Evolutionary conservation across 1,140 invertebrate species (phyloP), one percentile per base, ranked within the genome.

Genomic region (Lordiphosa mommai): DNA sequence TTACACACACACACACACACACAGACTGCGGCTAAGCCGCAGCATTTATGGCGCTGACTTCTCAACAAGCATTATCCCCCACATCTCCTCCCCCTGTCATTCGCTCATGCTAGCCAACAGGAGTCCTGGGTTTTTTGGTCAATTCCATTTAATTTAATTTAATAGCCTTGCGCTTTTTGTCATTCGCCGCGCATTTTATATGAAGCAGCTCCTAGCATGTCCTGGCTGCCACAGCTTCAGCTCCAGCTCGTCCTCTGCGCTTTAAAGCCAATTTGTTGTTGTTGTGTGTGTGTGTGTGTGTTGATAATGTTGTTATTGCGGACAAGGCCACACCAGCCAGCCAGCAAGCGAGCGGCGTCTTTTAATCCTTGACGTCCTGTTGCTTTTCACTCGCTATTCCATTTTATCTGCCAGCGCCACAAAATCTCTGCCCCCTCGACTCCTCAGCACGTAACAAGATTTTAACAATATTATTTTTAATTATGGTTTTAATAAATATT

Each of bases 111-210:
- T 47, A 40, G 60, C 38, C 52, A 52, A 48, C 53, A 49, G 67
- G 46, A 57, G 65, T 85, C 72, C 67, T 71, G 60, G 65, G 55
- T 56, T 82, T 86, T 57, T 79, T 74, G 63, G 69, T 66, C 84
- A 86, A 86, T 86, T 84, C 63, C 61, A 79, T 86, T 86, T 79
- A 86, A 86, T 86, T 86, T 84, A 79, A 86, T 82, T 86, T 87
- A 87, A 86, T 86, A 86, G 77, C 77, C 61, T 71, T 84, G 80
- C 70, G 79, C 79, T 85, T 80, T 85, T 85, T 84, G 76, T 84
- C 76, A 80, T 80, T 82, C 73, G 77, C 65, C 55, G 49, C 71
- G 65, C 61, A 76, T 82, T 82, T 82, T 57, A 59, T 80, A 82
- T 72, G 38, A 76, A 51, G 60, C 50, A 41, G 48, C 56, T 37